A percentile compares a stretch with the other conserved stretches of the same genome.
Evolutionary conservation across 2,797 vertebrate species (phyloP).

Genomic region (Ptychobarbus kaznakovi): DNA sequence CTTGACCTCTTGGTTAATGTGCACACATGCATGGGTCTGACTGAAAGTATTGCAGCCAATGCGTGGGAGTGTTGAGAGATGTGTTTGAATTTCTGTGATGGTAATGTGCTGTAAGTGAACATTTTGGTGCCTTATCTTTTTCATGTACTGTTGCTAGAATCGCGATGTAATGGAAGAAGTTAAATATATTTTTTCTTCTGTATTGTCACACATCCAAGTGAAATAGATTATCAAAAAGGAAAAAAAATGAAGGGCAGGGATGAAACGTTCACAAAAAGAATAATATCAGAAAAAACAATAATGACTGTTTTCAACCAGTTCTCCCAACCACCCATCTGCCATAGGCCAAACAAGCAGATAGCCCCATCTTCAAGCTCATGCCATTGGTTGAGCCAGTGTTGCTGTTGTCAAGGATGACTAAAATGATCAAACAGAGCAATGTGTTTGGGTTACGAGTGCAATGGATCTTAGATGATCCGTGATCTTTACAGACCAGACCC

Average conservation of each 20-base stretch:
- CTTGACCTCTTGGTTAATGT: constrained; percentile 58
- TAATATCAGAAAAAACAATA: neutral
- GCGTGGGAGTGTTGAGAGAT: constrained; percentile 16
- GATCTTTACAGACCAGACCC: too few relatives aligned
- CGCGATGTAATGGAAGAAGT: neutral
- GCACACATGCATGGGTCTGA: constrained; percentile 50
- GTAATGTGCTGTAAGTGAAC: neutral
- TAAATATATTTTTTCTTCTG: neutral
- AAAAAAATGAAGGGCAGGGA: neutral
- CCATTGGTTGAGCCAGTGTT: neutral
- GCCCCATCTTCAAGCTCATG: neutral
- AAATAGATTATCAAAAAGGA: neutral
- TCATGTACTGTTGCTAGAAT: neutral
- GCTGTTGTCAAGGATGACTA: neutral
- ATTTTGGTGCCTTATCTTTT: constrained; percentile 1
- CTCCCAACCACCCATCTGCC: neutral
- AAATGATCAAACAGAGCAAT: neutral
- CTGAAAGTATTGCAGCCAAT: constrained; percentile 33
- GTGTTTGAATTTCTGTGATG: constrained; percentile 7
- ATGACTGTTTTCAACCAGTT: neutral
- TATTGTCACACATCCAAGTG: neutral
- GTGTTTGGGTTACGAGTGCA: too few relatives aligned
- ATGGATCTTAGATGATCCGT: too few relatives aligned
- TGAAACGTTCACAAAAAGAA: neutral
- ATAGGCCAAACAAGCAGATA: neutral